Conservation (phyloP, 2,113 vertebrate genomes). For the Tachysurus fulvidraco region DNA sequence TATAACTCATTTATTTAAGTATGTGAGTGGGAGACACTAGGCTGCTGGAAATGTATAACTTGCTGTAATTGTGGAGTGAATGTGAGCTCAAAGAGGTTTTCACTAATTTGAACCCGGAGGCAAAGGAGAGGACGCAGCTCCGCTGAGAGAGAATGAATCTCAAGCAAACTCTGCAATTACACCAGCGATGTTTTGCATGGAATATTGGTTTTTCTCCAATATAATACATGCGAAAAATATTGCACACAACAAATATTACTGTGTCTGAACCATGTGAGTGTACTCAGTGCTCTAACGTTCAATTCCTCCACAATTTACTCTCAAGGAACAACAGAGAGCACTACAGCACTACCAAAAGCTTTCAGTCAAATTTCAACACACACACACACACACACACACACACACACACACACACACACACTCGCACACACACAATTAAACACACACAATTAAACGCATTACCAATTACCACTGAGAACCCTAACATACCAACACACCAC, state of each 20-base stretch:
- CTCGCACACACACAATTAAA: not conserved
- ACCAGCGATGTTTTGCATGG: not conserved
- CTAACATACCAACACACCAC: no score
- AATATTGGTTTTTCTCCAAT: not conserved
- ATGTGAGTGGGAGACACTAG: conserved; percentile 51
- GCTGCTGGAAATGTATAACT: conserved; percentile 51
- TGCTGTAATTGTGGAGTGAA: conserved; percentile 58
- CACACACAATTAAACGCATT: not conserved
- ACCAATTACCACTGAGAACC: not conserved
- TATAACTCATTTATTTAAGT: conserved; percentile 58
- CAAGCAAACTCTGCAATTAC: conserved; percentile 2
- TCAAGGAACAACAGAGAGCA: no score
- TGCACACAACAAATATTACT: not conserved
- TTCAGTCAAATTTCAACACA: not conserved
- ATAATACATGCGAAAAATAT: not conserved
- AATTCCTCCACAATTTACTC: no score
- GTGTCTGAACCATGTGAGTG: not conserved
- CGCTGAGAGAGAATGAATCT: conserved; percentile 17
- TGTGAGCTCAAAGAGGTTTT: conserved; percentile 51
- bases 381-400: not conserved
- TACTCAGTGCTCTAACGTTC: not conserved
- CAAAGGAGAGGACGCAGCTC: conserved; percentile 23
- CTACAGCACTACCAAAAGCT: no score
- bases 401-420: not conserved
- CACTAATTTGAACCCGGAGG: conserved; percentile 42